Evolutionary conservation across 2,797 vertebrate genomes (phyloP).

Genomic region (Rhincodon typus): DNA sequence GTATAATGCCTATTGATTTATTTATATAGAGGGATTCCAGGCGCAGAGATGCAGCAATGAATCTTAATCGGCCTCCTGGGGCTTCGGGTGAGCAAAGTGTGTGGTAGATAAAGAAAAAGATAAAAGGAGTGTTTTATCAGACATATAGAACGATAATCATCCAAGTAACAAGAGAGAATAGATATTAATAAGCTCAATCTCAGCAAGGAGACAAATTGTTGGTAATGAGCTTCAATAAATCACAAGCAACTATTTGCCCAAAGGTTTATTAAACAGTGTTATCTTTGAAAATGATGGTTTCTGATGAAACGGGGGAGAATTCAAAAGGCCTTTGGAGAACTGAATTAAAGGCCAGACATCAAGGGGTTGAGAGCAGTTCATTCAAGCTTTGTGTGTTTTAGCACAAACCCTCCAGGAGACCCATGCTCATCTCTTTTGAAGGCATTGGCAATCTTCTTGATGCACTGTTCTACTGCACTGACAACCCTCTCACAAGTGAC

Average conservation of each 20-base stretch:
- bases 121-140: neutral
- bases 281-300: neutral
- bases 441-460: neutral
- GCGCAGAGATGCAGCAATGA: neutral
- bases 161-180: constrained; percentile 4
- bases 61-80: neutral
- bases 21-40: neutral
- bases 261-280: neutral
- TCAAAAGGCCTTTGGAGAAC: neutral
- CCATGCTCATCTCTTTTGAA: neutral
- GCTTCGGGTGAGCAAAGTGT: neutral
- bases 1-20: constrained; percentile 2
- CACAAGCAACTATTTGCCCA: neutral
- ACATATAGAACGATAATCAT: neutral
- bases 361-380: neutral
- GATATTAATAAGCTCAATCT: neutral
- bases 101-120: neutral
- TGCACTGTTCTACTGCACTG: neutral
- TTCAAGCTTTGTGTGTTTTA: neutral
- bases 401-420: neutral
- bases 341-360: neutral
- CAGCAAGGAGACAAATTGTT: neutral
- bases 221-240: neutral
- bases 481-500: neutral
- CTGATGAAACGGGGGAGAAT: too few species aligned